Evolutionary conservation across 2,113 vertebrate genomes (phyloP).

Genomic region (Percopsis transmontana): DNA sequence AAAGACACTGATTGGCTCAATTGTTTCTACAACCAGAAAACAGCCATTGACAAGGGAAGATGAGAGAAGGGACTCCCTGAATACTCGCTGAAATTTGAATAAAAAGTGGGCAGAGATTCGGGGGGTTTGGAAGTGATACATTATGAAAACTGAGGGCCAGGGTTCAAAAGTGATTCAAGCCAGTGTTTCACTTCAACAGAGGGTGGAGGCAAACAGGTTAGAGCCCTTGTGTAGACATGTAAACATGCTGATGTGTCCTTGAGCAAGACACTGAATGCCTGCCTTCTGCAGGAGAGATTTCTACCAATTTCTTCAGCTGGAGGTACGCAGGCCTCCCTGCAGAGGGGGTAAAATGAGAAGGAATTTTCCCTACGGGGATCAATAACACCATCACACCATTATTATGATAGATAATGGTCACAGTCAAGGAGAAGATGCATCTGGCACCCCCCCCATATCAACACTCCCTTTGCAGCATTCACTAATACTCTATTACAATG

Average conservation of each 20-base stretch:
- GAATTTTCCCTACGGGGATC: conserved; percentile 33
- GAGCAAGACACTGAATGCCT: conserved; percentile 22
- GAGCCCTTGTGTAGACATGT: conserved; percentile 26
- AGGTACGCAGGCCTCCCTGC: background rate
- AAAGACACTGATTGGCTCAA: too few species aligned
- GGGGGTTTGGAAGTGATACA: too few species aligned
- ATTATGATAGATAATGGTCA: conserved; percentile 57
- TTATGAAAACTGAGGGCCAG: too few species aligned
- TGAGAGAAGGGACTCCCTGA: too few species aligned
- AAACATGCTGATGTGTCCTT: conserved; percentile 39
- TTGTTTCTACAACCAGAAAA: too few species aligned
- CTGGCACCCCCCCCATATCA: conserved; percentile 60
- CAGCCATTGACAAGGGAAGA: too few species aligned
- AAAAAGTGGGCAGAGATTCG: too few species aligned
- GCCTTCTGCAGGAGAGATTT: conserved; percentile 8
- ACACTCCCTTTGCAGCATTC: conserved; percentile 46
- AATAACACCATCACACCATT: conserved; percentile 50
- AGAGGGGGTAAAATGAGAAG: conserved; percentile 14
- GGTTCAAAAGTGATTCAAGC: too few species aligned
- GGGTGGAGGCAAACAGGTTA: background rate
- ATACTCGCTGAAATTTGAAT: too few species aligned
- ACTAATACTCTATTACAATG: conserved; percentile 74
- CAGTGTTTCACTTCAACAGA: background rate
- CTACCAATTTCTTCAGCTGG: background rate
- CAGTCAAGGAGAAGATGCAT: conserved; percentile 60